Evolutionary conservation across 2,113 vertebrate genomes (phyloP).

Genomic region (Orcinus orca): DNA sequence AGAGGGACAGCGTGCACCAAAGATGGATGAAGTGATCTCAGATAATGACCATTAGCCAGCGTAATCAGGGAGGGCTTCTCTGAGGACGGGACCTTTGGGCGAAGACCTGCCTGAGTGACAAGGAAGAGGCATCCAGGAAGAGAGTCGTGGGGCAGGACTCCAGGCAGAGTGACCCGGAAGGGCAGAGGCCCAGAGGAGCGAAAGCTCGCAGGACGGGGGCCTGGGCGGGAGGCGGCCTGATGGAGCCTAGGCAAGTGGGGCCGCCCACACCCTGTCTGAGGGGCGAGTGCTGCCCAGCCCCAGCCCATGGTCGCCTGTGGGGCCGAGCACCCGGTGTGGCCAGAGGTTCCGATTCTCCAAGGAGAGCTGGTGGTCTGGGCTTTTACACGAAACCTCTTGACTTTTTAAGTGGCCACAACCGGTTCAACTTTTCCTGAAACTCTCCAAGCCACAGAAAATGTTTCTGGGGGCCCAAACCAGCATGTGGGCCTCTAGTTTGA

Average conservation of each 20-base stretch:
- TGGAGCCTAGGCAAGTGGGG: neutral
- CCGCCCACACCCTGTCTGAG: neutral
- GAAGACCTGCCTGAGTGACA: neutral
- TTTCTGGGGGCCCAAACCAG: neutral
- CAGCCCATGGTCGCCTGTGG: neutral
- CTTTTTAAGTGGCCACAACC: neutral
- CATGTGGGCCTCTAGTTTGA: neutral
- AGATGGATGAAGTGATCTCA: neutral
- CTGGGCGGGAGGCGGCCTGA: neutral
- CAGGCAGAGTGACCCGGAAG: no score
- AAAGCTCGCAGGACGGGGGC: neutral
- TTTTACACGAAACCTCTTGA: neutral
- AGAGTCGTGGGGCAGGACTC: neutral
- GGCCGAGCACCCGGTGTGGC: neutral
- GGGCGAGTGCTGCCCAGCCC: neutral
- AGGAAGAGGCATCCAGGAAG: neutral
- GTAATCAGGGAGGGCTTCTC: neutral
- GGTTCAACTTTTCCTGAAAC: neutral
- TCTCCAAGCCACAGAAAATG: neutral
- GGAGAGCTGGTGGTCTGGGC: neutral
- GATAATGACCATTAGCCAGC: neutral
- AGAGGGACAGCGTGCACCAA: neutral
- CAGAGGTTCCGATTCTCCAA: neutral
- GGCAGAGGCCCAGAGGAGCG: neutral
- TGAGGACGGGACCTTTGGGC: neutral